These are phyloP conservation scores for Listronotus bonariensis DNA, from an alignment of 1,140 invertebrate species.

Conservation along the genomic window DNA sequence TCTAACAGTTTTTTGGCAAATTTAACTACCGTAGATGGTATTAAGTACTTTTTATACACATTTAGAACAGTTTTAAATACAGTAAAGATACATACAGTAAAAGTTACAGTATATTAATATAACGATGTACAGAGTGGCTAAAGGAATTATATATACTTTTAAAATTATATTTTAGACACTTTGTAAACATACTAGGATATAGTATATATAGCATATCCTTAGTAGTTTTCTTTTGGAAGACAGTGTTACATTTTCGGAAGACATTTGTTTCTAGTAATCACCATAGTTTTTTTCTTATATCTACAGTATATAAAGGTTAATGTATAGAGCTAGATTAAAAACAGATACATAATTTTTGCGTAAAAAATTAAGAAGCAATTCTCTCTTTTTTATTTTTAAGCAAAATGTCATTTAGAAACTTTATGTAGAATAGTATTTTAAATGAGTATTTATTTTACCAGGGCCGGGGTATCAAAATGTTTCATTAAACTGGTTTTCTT, in stretches of 20 bases:
- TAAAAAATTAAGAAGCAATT: no score
- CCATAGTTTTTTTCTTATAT: slow-evolving; percentile 1
- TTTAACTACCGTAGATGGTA: no score
- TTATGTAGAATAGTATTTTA: no score
- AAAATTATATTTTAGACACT: slow-evolving; percentile 1
- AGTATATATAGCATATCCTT: not conserved
- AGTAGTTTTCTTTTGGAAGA: slow-evolving; percentile 10
- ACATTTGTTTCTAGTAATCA: slow-evolving; percentile 17
- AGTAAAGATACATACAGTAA: slow-evolving; percentile 16
- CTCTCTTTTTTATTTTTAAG: no score
- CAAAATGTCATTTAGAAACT: no score
- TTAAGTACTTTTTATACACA: slow-evolving; percentile 14
- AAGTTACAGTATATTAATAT: not conserved
- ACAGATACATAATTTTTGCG: no score
- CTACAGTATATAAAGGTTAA: not conserved
- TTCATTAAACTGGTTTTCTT: no score
- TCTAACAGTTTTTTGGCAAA: no score
- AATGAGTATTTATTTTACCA: no score
- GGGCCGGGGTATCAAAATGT: no score
- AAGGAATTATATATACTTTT: not conserved
- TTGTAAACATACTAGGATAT: not conserved
- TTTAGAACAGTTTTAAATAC: slow-evolving; percentile 21
- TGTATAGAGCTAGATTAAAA: no score
- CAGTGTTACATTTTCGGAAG: slow-evolving; percentile 18
- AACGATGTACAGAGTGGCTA: no score